These are phyloP conservation scores for Halocynthia aurantium DNA, from an alignment of 23 tunicate genomes.

Conservation along the genomic window DNA sequence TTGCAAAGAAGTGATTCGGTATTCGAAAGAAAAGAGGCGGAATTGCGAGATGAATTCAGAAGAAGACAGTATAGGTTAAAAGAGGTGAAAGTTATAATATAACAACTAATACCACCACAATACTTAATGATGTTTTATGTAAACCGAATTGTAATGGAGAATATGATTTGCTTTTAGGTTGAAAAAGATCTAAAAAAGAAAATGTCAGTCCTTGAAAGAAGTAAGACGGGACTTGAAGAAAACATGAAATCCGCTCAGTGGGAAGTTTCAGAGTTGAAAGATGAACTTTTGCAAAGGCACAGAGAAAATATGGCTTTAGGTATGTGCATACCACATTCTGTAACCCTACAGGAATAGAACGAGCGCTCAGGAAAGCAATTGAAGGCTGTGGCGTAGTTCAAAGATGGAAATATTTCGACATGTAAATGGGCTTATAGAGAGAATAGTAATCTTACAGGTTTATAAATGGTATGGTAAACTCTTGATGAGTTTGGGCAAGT, in stretches of 20 bases:
- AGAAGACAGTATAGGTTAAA: constrained; percentile 32
- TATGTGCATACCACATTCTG: too few relatives aligned
- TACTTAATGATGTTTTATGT: background rate
- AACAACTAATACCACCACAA: too few relatives aligned
- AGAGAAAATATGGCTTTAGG: constrained; percentile 7
- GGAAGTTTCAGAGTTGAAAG: constrained; percentile 41
- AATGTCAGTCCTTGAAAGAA: constrained; percentile 3
- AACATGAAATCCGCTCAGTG: constrained; percentile 1
- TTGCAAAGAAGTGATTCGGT: constrained; percentile 20
- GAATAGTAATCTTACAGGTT: background rate
- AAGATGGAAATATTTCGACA: background rate
- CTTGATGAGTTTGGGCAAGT: too few relatives aligned
- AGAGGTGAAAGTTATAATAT: constrained; percentile 16
- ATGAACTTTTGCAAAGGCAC: constrained; percentile 64
- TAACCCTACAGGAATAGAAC: too few relatives aligned
- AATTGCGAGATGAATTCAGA: constrained; percentile 36
- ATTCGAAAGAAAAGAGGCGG: constrained; percentile 30
- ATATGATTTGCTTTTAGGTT: background rate
- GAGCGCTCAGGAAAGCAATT: too few relatives aligned
- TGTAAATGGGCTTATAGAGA: background rate
- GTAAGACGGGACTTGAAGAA: constrained; percentile 15
- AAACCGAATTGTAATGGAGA: background rate
- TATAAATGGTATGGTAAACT: too few relatives aligned
- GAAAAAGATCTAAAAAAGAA: constrained; percentile 28
- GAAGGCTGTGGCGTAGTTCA: background rate